phyloP scores from a whole-genome alignment of 2,797 vertebrate species.

The Anguilla obscura region DNA sequence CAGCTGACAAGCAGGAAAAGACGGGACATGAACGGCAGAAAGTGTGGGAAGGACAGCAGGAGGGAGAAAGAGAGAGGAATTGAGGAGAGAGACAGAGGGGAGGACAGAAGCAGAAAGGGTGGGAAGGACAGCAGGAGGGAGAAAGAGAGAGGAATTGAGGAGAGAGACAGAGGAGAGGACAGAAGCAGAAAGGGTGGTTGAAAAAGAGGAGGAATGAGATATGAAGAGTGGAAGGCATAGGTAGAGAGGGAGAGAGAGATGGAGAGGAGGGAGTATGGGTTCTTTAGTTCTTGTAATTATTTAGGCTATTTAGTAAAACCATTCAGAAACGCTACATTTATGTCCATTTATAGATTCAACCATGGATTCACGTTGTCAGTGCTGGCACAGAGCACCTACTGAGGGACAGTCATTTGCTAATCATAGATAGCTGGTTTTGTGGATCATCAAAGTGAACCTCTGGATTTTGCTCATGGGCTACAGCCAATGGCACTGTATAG shows the following conservation, averaged over 20 bases:
- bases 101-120: neutral
- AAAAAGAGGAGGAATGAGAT: neutral
- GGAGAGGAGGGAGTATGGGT: neutral
- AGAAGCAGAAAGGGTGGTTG: neutral
- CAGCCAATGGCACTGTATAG: neutral
- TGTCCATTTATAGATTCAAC: too few species aligned
- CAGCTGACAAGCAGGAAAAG: neutral
- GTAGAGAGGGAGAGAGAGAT: slow-evolving; percentile 26
- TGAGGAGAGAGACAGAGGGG: slow-evolving; percentile 21
- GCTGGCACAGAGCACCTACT: too few species aligned
- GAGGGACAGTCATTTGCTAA: neutral
- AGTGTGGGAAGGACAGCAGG: neutral
- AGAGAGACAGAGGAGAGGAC: neutral
- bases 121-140: too few species aligned
- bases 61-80: neutral
- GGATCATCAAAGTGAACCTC: neutral
- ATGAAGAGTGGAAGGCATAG: neutral
- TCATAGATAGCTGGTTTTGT: neutral
- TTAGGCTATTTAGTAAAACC: too few species aligned
- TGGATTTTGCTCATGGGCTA: neutral
- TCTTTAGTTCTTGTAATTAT: too few species aligned
- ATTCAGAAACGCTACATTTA: too few species aligned
- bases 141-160: too few species aligned
- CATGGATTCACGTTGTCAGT: too few species aligned
- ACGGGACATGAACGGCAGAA: neutral